Base-by-base conservation (phyloP, 2,113 vertebrate species). In the Symphodus melops region DNA sequence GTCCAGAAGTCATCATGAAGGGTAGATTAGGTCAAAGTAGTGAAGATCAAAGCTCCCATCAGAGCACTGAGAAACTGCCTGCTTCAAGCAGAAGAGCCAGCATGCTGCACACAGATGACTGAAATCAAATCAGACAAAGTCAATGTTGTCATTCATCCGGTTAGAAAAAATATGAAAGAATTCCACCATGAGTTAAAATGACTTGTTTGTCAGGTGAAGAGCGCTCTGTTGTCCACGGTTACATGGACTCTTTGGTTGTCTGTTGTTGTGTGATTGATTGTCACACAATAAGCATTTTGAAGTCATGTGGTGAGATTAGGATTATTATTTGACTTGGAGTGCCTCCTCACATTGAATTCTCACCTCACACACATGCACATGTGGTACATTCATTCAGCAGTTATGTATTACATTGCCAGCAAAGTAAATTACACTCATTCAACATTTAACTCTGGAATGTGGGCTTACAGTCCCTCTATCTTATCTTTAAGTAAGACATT, bases 11-110 rank as follows among this genome's bases (percentile, higher is more conserved):
- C 37, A 33, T 57, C 37, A 33, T 46, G 2, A 53, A 14, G 54
- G 55, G 25, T 41, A 58, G 60, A 76, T 23, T 11, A 83, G 75
- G 71, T 72, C 58, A 60, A 52, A 72, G 62, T n/a, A 51, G 52
- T 0, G 66, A 51, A n/a, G 64, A 73, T 80, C 72, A 77, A 73
- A 83, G 68, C 59, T 44, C 5, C 62, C 36, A 36, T 68, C 53
- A 16, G 41, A 12, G 0, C 62, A 39, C 10, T 4, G 61, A 72
- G 44, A 68, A 41, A 21, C 60, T 36, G 69, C n/a, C 37, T 7
- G 20, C 74, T 63, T 68, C 75, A 76, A 72, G 72, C 53, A 23
- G 63, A 3, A 21, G 49, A 60, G 25, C 9, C 71, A 11, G 55
- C 8, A 9, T 56, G 68, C 67, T 20, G 37, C 59, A 53, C 52